Evolutionary conservation across 2,113 vertebrate species (phyloP), one percentile per base, ranked within the genome.

Genomic region (Prietella phreatophila): DNA sequence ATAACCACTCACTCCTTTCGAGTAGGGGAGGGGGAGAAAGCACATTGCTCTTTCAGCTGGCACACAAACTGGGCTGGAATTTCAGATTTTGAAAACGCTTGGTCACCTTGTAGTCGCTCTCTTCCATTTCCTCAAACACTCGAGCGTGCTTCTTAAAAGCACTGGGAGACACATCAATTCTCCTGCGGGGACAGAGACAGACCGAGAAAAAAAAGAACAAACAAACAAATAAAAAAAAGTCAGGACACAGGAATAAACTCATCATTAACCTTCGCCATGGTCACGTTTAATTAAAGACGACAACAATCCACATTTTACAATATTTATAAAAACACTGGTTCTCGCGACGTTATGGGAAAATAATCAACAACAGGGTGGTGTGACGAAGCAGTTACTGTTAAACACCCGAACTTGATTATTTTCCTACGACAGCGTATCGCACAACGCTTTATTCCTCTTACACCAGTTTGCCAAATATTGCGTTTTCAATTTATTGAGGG

Each of bases 81-180:
- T 88, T 91, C 91, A 93, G 91, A 93, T 93, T 94, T 79, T 94
- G 95, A 93, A 95, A 95, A 94, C 90, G 87, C 95, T 95, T 91
- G 94, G 97, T 99, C 97, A 99, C 98, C 98, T 99, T 99, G 95
- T 97, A 98, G 94, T 96, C 94, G 90, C 95, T 91, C 92, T 98
- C 97, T 91, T 97, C 98, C 92, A 96, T 89, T 93, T 99, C 98
- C 92, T 99, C 98, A 94, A 98, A 98, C 94, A 97, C 94, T 91
- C 97, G 97, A 95, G 96, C 94, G 96, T 99, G 97, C 94, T 97
- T 99, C 96, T 97, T 99, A 97, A 99, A 99, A 93, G 97, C 97
- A 97, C 98, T 99, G 95, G 98, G 98, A 94, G 98, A 99, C 95
- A 99, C 97, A 96, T 99, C 98, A 95, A 99, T 99, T 96, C 98